Conservation (phyloP, 2,113 vertebrate species). For the Rhabdornis inornatus region DNA sequence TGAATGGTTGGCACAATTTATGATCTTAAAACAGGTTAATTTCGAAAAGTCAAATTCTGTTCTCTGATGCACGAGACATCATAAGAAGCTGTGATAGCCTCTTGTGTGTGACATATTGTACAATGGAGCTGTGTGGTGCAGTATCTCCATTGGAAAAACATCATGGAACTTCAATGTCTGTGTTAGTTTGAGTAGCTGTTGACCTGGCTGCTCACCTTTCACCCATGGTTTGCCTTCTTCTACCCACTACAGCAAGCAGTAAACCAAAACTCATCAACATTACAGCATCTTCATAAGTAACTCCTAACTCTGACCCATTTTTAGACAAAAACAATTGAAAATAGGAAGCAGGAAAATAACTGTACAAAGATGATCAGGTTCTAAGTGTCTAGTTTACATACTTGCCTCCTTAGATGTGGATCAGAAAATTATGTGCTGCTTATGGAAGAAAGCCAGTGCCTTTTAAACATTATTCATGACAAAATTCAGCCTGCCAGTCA, state of each 20-base stretch:
- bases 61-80: background rate
- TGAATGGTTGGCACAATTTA: conserved; percentile 2
- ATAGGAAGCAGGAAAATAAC: background rate
- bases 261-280: background rate
- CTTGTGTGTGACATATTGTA: background rate
- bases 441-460: background rate
- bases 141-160: background rate
- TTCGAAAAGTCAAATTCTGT: conserved; percentile 11
- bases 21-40: conserved; percentile 21
- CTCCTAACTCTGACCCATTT: background rate
- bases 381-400: background rate
- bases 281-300: background rate
- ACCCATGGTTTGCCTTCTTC: background rate
- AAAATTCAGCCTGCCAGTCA: conserved; percentile 21
- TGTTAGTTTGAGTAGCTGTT: background rate
- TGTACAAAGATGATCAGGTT: background rate
- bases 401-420: background rate
- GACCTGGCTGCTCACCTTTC: background rate
- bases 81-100: background rate
- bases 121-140: background rate
- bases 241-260: background rate
- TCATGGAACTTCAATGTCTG: background rate
- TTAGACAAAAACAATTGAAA: background rate
- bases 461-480: conserved; percentile 3
- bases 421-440: background rate